These are phyloP conservation scores for Myotis yumanensis DNA, from an alignment of 2,113 vertebrate species.

Conservation along the genomic window DNA sequence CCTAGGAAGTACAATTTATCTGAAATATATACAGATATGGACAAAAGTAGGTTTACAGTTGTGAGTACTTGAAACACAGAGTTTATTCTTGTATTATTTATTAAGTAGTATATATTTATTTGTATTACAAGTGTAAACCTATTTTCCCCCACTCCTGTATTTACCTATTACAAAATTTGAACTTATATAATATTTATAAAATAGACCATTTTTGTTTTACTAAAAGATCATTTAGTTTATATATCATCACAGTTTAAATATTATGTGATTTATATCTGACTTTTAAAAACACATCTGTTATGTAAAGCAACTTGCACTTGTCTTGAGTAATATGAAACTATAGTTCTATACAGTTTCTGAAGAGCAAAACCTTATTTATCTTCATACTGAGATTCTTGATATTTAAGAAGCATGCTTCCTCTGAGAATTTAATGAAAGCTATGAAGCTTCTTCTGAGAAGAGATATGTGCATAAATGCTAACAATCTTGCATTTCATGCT, in stretches of 20 bases:
- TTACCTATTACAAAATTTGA: neutral
- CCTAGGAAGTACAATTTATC: neutral
- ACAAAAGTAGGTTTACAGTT: neutral
- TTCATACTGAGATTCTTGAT: neutral
- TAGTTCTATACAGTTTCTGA: neutral
- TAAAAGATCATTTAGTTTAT: slow-evolving; percentile 8
- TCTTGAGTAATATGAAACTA: neutral
- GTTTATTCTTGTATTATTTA: neutral
- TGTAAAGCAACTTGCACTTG: neutral
- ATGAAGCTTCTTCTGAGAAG: neutral
- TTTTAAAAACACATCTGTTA: neutral
- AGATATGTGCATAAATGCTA: neutral
- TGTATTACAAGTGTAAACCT: neutral
- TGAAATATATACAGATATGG: neutral
- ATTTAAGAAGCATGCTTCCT: neutral
- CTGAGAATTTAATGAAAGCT: slow-evolving; percentile 19
- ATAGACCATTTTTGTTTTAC: neutral
- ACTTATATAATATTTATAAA: neutral
- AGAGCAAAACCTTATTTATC: neutral
- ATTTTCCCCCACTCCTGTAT: neutral
- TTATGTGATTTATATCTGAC: neutral
- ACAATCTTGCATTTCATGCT: neutral
- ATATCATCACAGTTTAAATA: neutral
- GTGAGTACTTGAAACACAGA: neutral
- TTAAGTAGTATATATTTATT: neutral